Evolutionary conservation across 2,797 vertebrate genomes (phyloP).

Genomic region (Gallirallus australis): DNA sequence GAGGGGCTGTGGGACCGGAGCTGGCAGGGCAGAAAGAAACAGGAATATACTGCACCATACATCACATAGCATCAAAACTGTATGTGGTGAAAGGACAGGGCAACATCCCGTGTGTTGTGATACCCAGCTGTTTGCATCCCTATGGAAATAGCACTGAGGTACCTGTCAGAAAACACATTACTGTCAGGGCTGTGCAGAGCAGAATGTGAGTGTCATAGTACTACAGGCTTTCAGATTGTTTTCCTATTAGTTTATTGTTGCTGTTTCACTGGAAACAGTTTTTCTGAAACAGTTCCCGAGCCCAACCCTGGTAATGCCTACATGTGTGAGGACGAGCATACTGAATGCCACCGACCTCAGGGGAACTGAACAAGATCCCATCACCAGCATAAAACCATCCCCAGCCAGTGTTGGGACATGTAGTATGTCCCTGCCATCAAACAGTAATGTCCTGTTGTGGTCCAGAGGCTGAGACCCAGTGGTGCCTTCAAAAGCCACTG

Average conservation of each 20-base stretch:
- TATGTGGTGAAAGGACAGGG: background rate
- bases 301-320: background rate
- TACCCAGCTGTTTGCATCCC: background rate
- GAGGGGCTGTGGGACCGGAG: background rate
- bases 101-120: rapidly evolving
- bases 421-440: background rate
- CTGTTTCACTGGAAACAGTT: background rate
- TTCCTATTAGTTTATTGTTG: background rate
- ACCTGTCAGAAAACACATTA: background rate
- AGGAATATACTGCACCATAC: background rate
- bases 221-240: background rate
- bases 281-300: background rate
- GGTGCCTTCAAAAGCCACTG: background rate
- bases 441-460: background rate
- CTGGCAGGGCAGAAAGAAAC: background rate
- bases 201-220: constrained; percentile 10
- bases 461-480: background rate
- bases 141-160: background rate
- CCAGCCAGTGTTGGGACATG: background rate
- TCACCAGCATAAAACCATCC: background rate
- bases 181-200: constrained; percentile 50
- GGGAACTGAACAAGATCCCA: background rate
- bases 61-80: background rate
- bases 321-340: rapidly evolving
- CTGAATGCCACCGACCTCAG: background rate